Evolutionary conservation across 1,140 invertebrate species (phyloP).

Genomic region (Pseudomyrmex concolor): DNA sequence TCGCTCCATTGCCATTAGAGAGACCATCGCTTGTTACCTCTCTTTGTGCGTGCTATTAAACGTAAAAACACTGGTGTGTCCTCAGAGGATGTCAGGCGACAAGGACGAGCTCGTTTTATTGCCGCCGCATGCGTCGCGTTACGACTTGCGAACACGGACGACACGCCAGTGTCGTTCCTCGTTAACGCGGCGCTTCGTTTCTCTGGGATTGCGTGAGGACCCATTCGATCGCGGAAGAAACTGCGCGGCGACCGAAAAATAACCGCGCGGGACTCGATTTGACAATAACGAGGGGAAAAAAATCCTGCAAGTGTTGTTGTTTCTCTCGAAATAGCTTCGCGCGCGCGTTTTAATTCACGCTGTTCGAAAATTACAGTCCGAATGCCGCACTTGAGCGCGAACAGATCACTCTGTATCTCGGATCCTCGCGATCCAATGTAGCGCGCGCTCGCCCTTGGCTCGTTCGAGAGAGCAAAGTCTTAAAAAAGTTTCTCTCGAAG

Average conservation of each 20-base stretch:
- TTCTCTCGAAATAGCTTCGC: slow-evolving; percentile 9
- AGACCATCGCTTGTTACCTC: slow-evolving; percentile 33
- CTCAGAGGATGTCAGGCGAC: slow-evolving; percentile 24
- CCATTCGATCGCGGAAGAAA: slow-evolving; percentile 16
- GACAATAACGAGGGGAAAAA: background rate
- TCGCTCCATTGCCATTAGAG: slow-evolving; percentile 6
- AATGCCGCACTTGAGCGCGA: no score
- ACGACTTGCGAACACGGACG: slow-evolving; percentile 21
- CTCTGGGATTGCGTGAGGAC: background rate
- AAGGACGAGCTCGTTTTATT: slow-evolving; percentile 48
- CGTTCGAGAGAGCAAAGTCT: slow-evolving; percentile 4
- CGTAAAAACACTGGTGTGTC: slow-evolving; percentile 23
- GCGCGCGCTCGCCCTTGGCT: slow-evolving; percentile 2
- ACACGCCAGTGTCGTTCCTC: background rate
- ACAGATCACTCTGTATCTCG: background rate
- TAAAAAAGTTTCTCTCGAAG: slow-evolving; percentile 14
- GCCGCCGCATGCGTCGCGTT: slow-evolving; percentile 35
- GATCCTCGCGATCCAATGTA: background rate
- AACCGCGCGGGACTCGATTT: slow-evolving; percentile 15
- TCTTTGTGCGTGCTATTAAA: slow-evolving; percentile 57
- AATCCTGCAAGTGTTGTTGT: background rate
- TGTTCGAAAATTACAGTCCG: slow-evolving; percentile 2
- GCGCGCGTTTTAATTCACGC: background rate
- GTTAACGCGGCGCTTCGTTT: background rate
- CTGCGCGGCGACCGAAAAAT: background rate